Conservation (phyloP, 1,140 invertebrate genomes). For the Sarcophaga bullata region DNA sequence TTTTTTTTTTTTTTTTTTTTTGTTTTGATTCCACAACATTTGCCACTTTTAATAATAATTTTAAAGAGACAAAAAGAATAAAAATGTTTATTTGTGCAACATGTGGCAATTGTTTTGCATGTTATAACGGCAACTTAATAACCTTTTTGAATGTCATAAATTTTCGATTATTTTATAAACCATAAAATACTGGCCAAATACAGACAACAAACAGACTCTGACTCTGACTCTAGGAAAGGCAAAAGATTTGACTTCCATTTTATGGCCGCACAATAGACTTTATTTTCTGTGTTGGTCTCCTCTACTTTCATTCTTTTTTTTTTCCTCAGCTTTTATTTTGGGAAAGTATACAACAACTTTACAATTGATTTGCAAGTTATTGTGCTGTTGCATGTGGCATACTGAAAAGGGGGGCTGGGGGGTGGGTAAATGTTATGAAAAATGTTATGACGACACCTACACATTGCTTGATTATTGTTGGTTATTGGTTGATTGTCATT, state of each 20-base stretch:
- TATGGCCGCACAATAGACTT: too few relatives aligned
- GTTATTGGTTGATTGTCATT: conserved; percentile 2
- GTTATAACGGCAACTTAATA: conserved; percentile 4
- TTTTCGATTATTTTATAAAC: not conserved
- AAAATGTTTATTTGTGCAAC: not conserved
- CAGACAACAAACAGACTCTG: too few relatives aligned
- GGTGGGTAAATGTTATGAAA: not conserved
- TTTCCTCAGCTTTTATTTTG: not conserved
- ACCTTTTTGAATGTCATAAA: conserved; percentile 16
- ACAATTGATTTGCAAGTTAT: too few relatives aligned
- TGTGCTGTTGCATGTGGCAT: not conserved
- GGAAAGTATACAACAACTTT: not conserved
- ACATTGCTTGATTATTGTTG: conserved; percentile 13
- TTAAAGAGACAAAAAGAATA: not conserved
- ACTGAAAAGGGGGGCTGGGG: not conserved
- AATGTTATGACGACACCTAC: not conserved
- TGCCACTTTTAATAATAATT: conserved; percentile 1
- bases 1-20: not conserved
- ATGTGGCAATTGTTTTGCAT: not conserved
- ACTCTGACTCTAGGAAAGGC: too few relatives aligned
- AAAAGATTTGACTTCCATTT: too few relatives aligned
- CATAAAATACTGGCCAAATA: too few relatives aligned
- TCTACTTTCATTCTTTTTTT: not conserved
- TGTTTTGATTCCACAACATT: not conserved
- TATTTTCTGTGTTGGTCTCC: too few relatives aligned